Base-by-base conservation (phyloP, 2,113 vertebrate genomes). In the Atractosteus spatula region DNA sequence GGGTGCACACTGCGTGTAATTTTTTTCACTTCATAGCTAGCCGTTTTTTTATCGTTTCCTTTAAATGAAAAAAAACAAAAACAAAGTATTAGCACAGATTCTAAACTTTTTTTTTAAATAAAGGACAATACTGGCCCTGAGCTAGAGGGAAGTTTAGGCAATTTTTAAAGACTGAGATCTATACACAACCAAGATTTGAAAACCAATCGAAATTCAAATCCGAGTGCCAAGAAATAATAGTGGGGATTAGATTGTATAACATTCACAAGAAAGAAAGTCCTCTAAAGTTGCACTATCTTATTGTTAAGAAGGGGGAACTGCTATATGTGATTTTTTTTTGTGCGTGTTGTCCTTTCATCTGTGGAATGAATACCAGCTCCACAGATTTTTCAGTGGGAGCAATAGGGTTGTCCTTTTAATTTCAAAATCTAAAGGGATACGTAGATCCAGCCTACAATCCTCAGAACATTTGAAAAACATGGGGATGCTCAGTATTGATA, bases 201-300 rank as follows among this genome's bases (percentile, higher is more conserved):
- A 74, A 78, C 65, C 62, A 85, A 88, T 84, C 63, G 79, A 91
- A 93, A 92, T 91, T 88, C 89, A 92, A 89, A 93, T 94, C 90
- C 88, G 91, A 95, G 95, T 97, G 96, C 95, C 95, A 97, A 95
- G 93, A 90, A 88, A 83, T 81, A 89, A 92, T 89, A 86, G 88
- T 88, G 84, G 89, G 84, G 82, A 84, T 79, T 81, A 85, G 83
- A 91, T 90, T 81, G 80, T 92, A 85, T 89, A 91, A 92, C 93
- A 88, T 91, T 91, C 88, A 93, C 56, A 84, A 88, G 76, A 87
- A 29, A 29, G 13, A 84, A 85, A 75, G 79, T 82, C 84, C 81
- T 80, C 84, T 85, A 77, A 94, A 92, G 92, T 97, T 97, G 97
- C 96, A 98, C 96, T 97, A 96, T 93, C 89, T 94, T 91, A 89